phyloP scores from a whole-genome alignment of 2,113 vertebrate genomes.

The Pedetes capensis region DNA sequence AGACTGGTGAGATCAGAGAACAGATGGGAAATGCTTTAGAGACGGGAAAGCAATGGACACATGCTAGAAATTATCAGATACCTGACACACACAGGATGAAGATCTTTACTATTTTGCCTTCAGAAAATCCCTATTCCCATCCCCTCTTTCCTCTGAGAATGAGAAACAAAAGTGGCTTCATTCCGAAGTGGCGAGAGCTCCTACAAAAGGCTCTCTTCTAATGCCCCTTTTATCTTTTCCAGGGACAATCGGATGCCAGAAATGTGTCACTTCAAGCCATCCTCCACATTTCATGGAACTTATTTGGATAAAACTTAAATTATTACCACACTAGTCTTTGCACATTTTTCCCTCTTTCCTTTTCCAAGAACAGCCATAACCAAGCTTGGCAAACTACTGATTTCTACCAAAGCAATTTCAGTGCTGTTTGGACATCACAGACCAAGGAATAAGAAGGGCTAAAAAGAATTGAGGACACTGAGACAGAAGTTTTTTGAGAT shows the following conservation, averaged over 20 bases:
- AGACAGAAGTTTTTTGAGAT: neutral
- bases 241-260: slow-evolving; percentile 62
- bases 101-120: neutral
- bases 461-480: neutral
- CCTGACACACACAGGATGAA: neutral
- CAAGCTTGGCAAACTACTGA: slow-evolving; percentile 62
- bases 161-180: slow-evolving; percentile 43
- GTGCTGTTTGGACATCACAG: slow-evolving; percentile 43
- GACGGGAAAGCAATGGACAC: neutral
- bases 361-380: slow-evolving; percentile 45
- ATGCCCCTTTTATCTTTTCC: slow-evolving; percentile 65
- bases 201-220: neutral
- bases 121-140: neutral
- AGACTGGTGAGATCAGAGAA: neutral
- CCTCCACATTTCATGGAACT: slow-evolving; percentile 53
- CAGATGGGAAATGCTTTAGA: neutral
- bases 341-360: neutral
- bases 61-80: slow-evolving; percentile 6
- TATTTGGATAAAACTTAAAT: slow-evolving; percentile 71
- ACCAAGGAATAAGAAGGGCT: neutral
- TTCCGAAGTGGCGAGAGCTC: neutral
- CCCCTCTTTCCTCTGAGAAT: neutral
- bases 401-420: slow-evolving; percentile 59
- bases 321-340: slow-evolving; percentile 61
- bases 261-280: slow-evolving; percentile 60